Evolutionary conservation across 2,113 vertebrate species (phyloP), one percentile per base, ranked within the genome.

Genomic region (Hippolais icterina): DNA sequence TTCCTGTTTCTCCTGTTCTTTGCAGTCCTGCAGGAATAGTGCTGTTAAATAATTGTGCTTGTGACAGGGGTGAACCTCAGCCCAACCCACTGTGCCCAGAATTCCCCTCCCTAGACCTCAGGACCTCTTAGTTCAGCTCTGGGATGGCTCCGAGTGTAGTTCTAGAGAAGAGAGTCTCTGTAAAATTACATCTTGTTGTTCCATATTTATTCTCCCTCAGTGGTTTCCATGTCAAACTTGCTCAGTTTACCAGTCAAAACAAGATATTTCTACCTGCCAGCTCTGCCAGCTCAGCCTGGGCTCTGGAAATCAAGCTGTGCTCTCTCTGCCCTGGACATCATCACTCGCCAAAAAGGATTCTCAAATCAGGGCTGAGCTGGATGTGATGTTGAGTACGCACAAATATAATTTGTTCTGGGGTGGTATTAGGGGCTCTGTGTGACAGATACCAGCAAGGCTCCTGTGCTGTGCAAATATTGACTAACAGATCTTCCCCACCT

Each of bases 191-290:
- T 95, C 93, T 96, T 96, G 76, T 96, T 96, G 90, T 96, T 96
- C 91, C 91, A 63, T 94, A 96, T 96, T 97, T 96, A 95, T 95
- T 97, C 95, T 93, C 88, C 95, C 92, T 95, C 90, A 94, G 92
- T 92, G 92, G 92, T 92, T 95, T 96, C 83, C 87, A 90, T 93
- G 91, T 97, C 95, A 96, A 91, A 96, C 88, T 96, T 97, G 94
- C 93, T 97, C 96, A 95, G 96, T 96, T 97, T 97, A 96, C 94
- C 94, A 96, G 94, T 96, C 93, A 96, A 96, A 97, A 96, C 92
- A 96, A 95, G 94, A 96, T 92, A 95, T 93, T 96, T 93, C 94
- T 96, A 97, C 90, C 95, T 97, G 95, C 90, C 95, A 95, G 91
- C 82, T 86, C 93, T 93, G 91, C 95, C 91, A 93, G 95, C 96